phyloP scores from a whole-genome alignment of 2,888 invertebrate species.

The Cryptocephalus moraei region DNA sequence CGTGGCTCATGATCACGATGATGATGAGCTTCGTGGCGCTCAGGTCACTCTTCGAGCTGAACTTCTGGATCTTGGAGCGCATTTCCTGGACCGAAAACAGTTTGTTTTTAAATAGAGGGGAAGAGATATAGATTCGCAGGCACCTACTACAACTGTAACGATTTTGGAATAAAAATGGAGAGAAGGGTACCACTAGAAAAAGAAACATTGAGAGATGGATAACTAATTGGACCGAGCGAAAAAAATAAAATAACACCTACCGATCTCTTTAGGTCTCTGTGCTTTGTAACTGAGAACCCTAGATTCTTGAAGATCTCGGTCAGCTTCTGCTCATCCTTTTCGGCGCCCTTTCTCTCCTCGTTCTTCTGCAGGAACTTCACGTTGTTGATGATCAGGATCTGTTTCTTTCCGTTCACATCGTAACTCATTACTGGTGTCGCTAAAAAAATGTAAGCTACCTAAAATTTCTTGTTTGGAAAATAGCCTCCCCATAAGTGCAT shows the following conservation, averaged over 20 bases:
- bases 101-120: background rate
- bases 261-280: constrained; percentile 37
- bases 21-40: constrained; percentile 49
- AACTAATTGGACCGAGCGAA: constrained; percentile 8
- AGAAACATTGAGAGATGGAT: too few relatives aligned
- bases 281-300: constrained; percentile 42
- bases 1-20: constrained; percentile 58
- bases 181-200: too few relatives aligned
- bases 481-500: too few relatives aligned
- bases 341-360: constrained; percentile 44
- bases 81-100: constrained; percentile 13
- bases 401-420: too few relatives aligned
- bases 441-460: too few relatives aligned
- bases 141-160: too few relatives aligned
- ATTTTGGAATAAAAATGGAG: too few relatives aligned
- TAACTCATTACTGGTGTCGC: too few relatives aligned
- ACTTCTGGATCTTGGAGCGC: constrained; percentile 32
- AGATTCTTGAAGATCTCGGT: constrained; percentile 49
- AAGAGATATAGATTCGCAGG: constrained; percentile 3
- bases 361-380: constrained; percentile 25
- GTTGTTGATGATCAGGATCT: constrained; percentile 31
- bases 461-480: too few relatives aligned
- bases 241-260: constrained; percentile 23
- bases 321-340: constrained; percentile 47
- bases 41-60: constrained; percentile 36